Evolutionary conservation across 2,888 invertebrate species (phyloP).

Genomic region (Cyclophora punctaria): DNA sequence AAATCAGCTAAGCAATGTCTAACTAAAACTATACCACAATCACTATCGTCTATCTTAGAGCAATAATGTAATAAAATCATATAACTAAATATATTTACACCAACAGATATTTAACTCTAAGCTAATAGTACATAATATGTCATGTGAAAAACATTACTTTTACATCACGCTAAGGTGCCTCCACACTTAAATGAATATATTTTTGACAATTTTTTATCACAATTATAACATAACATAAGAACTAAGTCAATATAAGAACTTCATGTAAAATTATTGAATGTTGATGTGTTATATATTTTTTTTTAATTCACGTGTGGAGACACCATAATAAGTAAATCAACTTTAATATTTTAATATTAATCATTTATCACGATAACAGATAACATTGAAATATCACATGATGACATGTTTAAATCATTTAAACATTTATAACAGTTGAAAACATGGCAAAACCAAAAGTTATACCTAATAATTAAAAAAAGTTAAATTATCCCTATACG

Average conservation of each 20-base stretch:
- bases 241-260: too few relatives aligned
- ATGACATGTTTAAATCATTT: conserved; percentile 51
- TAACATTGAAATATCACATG: conserved; percentile 74
- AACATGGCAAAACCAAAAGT: conserved; percentile 52
- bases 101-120: conserved; percentile 40
- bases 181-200: too few relatives aligned
- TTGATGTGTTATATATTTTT: too few relatives aligned
- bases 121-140: conserved; percentile 41
- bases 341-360: conserved; percentile 45
- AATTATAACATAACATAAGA: too few relatives aligned
- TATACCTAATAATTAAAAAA: conserved; percentile 25
- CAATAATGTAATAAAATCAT: conserved; percentile 20
- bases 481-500: too few relatives aligned
- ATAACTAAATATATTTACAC: conserved; percentile 46
- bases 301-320: too few relatives aligned
- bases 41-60: conserved; percentile 13
- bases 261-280: too few relatives aligned
- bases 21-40: conserved; percentile 17
- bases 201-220: too few relatives aligned
- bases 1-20: conserved; percentile 7
- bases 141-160: conserved; percentile 57
- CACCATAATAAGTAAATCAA: conserved; percentile 42
- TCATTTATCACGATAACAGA: conserved; percentile 66
- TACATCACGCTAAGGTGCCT: conserved; percentile 27
- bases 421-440: conserved; percentile 47